Percentiles rank a stretch among this genome's conserved stretches.
These are phyloP conservation scores for Tillus elongatus DNA, from an alignment of 2,888 invertebrate species.

Conservation along the genomic window DNA sequence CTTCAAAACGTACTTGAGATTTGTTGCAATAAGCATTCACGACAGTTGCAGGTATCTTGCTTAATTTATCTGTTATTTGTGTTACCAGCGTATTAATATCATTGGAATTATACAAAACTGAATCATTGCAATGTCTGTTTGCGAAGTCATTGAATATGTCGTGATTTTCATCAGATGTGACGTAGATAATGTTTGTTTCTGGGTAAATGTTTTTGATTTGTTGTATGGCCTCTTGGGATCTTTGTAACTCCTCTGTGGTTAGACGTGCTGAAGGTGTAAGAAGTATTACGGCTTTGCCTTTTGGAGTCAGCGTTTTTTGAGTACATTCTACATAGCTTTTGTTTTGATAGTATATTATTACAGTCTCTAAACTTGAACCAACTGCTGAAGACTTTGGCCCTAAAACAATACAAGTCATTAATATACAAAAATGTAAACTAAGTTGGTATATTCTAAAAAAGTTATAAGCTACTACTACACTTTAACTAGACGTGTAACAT, in stretches of 20 bases:
- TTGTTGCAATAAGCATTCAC: slow-evolving; percentile 33
- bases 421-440: no score
- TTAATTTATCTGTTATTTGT: slow-evolving; percentile 29
- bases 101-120: slow-evolving; percentile 36
- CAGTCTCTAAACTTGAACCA: slow-evolving; percentile 43
- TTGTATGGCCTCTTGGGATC: slow-evolving; percentile 40
- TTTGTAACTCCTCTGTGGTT: slow-evolving; percentile 41
- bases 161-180: slow-evolving; percentile 39
- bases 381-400: slow-evolving; percentile 49
- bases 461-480: no score
- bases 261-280: slow-evolving; percentile 46
- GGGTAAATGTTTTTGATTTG: slow-evolving; percentile 44
- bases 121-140: slow-evolving; percentile 44
- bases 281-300: slow-evolving; percentile 46
- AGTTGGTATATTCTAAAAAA: no score
- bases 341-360: slow-evolving; percentile 44
- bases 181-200: slow-evolving; percentile 48
- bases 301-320: slow-evolving; percentile 31
- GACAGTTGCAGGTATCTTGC: slow-evolving; percentile 32
- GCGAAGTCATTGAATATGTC: slow-evolving; percentile 44
- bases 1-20: slow-evolving; percentile 46
- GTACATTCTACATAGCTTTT: slow-evolving; percentile 41
- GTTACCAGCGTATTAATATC: slow-evolving; percentile 27
- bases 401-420: slow-evolving; percentile 31
- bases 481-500: no score